Base-by-base conservation (phyloP, 1,140 invertebrate genomes). In the Brachionus rotundiformis region DNA sequence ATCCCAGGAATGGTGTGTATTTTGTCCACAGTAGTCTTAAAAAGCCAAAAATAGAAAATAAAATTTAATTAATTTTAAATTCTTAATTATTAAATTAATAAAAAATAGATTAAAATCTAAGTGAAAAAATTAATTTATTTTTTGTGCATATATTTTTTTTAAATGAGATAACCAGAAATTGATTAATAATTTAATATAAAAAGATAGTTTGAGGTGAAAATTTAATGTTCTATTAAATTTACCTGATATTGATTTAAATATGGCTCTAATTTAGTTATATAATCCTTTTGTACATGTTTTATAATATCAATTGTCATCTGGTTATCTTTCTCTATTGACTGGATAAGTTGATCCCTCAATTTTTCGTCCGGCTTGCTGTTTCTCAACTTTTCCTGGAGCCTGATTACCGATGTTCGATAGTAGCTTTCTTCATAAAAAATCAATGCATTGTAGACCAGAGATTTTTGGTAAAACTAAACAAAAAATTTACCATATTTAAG, bases 201-300 rank as follows among this genome's bases (percentile, higher is more conserved):
- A n/a, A n/a, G n/a, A n/a, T n/a, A n/a, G n/a, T n/a, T n/a, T n/a
- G n/a, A n/a, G n/a, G n/a, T n/a, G n/a, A n/a, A n/a, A n/a, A n/a
- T n/a, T n/a, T n/a, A n/a, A n/a, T n/a, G n/a, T 19, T 8, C 19
- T 2, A 10, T 6, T 6, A 59, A 41, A 25, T 11, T 79, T 79
- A 79, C 76, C 19, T 79, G 76, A 59, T 79, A 79, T 59, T 79
- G 76, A 54, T 59, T 79, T n/a, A 54, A 59, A 63, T 59, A 79
- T 19, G 76, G 76, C 19, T 79, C 76, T 13, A 79, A n/a, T 79
- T 79, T 79, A 39, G 16, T 61, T 5, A 59, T 54, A 19, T 79
- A 79, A 27, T 79, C 76, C 8, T 63, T 54, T 27, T 79, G 49
- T n/a, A 79, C 25, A 79, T 59, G 76, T 29, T 63, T 79, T 2